Conservation (phyloP, 2,797 vertebrate genomes). For the Sebastes ruberrimus region DNA sequence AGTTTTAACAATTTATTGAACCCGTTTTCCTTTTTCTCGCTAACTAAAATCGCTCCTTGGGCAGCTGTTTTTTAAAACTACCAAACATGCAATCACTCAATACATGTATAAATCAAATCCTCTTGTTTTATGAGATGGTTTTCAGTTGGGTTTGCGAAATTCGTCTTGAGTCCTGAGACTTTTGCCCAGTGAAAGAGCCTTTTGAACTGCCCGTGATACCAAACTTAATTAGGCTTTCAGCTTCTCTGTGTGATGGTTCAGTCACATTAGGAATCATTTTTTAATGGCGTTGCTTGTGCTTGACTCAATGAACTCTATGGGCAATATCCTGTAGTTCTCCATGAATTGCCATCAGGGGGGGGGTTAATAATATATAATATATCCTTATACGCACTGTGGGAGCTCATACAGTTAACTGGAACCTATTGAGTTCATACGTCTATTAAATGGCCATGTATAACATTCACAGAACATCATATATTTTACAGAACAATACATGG, state of each 20-base stretch:
- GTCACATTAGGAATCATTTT: background rate
- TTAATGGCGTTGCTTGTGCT: background rate
- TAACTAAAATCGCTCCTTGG: background rate
- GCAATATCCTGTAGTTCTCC: background rate
- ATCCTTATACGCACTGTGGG: background rate
- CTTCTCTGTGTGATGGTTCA: background rate
- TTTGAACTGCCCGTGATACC: background rate
- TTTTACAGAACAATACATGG: background rate
- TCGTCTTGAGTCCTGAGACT: background rate
- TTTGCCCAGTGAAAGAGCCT: background rate
- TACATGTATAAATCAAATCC: background rate
- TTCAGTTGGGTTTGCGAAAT: background rate
- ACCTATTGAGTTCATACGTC: background rate
- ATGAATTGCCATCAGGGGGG: background rate
- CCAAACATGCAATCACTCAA: background rate
- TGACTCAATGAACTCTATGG: background rate
- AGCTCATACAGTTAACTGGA: background rate
- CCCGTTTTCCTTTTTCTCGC: background rate
- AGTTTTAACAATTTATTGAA: conserved; percentile 32
- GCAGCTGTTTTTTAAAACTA: background rate
- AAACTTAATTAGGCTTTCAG: background rate
- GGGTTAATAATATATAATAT: background rate
- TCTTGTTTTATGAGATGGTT: background rate
- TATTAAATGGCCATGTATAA: background rate
- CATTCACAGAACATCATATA: background rate